Evolutionary conservation across 2,888 invertebrate genomes (phyloP).

Genomic region (Vesta saturnalis): DNA sequence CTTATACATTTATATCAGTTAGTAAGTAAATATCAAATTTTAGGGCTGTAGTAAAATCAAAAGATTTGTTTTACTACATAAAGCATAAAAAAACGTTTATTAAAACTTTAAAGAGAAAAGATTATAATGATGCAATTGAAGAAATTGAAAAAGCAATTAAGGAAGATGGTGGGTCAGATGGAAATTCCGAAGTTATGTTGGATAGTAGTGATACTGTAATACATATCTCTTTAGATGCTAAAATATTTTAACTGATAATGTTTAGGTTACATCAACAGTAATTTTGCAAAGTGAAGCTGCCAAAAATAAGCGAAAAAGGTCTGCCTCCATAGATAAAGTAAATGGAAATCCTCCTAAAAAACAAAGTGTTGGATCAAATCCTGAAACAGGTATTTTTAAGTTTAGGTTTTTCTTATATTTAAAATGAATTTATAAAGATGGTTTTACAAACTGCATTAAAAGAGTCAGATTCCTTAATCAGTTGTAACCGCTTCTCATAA

Average conservation of each 20-base stretch:
- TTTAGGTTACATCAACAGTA: not conserved
- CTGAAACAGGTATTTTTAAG: not conserved
- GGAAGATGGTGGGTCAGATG: slow-evolving; percentile 52
- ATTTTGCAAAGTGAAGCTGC: not conserved
- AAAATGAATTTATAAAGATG: too few species aligned
- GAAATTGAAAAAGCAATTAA: slow-evolving; percentile 84
- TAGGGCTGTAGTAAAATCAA: slow-evolving; percentile 72
- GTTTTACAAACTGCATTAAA: too few species aligned
- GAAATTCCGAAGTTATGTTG: slow-evolving; percentile 43
- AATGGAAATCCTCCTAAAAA: slow-evolving; percentile 7
- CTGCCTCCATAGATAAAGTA: not conserved
- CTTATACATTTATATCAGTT: slow-evolving; percentile 4
- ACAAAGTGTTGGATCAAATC: not conserved
- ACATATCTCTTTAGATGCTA: not conserved
- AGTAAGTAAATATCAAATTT: not conserved
- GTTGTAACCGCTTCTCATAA: too few species aligned
- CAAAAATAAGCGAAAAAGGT: slow-evolving; percentile 17
- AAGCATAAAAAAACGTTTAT: slow-evolving; percentile 83
- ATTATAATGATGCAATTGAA: slow-evolving; percentile 87
- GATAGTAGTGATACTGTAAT: not conserved
- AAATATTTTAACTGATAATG: not conserved
- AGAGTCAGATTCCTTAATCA: too few species aligned
- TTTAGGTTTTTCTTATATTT: not conserved
- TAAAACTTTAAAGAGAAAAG: slow-evolving; percentile 80
- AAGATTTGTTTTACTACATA: slow-evolving; percentile 86